Conservation (phyloP, 1,140 invertebrate species). For the Hypothenemus hampei region DNA sequence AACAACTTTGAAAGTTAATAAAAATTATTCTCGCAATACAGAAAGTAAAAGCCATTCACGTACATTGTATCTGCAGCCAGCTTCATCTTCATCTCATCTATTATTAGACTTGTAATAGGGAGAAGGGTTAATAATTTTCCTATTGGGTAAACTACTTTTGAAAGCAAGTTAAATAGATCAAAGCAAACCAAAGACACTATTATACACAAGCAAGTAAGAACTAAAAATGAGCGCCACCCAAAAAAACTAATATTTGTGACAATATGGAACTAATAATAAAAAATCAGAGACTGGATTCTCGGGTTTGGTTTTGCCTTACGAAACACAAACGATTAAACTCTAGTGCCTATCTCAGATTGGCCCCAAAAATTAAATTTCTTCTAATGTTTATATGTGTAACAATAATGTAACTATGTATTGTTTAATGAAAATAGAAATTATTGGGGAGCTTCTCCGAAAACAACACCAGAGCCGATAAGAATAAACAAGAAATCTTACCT, state of each 20-base stretch:
- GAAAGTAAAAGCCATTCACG: no score
- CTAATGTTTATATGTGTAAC: background rate
- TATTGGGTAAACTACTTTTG: constrained; percentile 17
- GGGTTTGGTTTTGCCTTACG: constrained; percentile 41
- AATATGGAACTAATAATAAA: constrained; percentile 36
- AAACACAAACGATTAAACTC: constrained; percentile 34
- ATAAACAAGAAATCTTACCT: constrained; percentile 59
- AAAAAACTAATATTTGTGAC: constrained; percentile 29
- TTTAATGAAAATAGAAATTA: background rate
- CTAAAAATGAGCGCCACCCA: constrained; percentile 36
- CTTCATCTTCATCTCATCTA: background rate
- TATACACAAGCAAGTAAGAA: constrained; percentile 29
- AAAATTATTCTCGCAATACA: no score
- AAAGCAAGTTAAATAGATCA: constrained; percentile 29
- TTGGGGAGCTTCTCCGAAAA: constrained; percentile 28
- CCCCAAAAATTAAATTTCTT: background rate
- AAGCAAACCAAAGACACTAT: constrained; percentile 27
- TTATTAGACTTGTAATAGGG: constrained; percentile 27
- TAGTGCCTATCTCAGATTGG: constrained; percentile 24
- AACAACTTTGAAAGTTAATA: no score
- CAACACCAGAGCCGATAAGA: constrained; percentile 32
- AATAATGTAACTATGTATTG: no score
- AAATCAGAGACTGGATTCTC: constrained; percentile 43
- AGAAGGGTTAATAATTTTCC: constrained; percentile 30
- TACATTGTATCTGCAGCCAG: no score